Evolutionary conservation across 2,888 invertebrate species (phyloP), one percentile per base, ranked within the genome.

Genomic region (Drosophila prolongata): DNA sequence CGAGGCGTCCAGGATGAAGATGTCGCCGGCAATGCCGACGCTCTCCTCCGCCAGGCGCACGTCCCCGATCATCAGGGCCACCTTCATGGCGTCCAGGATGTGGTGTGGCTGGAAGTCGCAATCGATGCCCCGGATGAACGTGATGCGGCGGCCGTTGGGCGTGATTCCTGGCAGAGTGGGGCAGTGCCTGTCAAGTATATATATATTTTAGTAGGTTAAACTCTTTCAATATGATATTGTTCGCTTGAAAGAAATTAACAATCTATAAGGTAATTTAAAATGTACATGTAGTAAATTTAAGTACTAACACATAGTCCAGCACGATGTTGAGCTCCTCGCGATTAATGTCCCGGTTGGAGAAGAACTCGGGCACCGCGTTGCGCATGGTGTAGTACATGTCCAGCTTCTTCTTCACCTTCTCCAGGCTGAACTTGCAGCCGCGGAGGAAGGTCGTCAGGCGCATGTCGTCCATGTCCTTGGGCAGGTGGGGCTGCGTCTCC

Each of bases 361-460:
- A 97, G 92, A 97, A 96, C 90, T 97, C 97, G 0, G 97, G 97
- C 37, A 96, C 95, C 1, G 96, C 96, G 6, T 95, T 94, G 24
- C 96, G 94, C 96, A 97, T 96, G 10, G 97, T 97, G 91, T 96
- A 97, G 92, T 96, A 97, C 96, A 97, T 96, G 92, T 97, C 97
- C 89, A 97, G 92, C 92, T 97, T 97, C 89, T 94, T 94, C 93
- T 97, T 97, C 91, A 96, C 95, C 93, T 96, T 96, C 92, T 97
- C 97, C 90, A 97, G 91, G 58, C 97, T 97, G 93, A 97, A 97
- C 93, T 97, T 97, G 93, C 96, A 96, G 30, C 97, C 96, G 13
- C 97, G 94, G 72, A 97, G 94, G 93, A 97, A 97, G 60, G 96
- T 96, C 94, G 96, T 94, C 76, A 97, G 93, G 65, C 96, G 94